phyloP scores from a whole-genome alignment of 2,888 invertebrate species.

The Ochropacha duplaris region DNA sequence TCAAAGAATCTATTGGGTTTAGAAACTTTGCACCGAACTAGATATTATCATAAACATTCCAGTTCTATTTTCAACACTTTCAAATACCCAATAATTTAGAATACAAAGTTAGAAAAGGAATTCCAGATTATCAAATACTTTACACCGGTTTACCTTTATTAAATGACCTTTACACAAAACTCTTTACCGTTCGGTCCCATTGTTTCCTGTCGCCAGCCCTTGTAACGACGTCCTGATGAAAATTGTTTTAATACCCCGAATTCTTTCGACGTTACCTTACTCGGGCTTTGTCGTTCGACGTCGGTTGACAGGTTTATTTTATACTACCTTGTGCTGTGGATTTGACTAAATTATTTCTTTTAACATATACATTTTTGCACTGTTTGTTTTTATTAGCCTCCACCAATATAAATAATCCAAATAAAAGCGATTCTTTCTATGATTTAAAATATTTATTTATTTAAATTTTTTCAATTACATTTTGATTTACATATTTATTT shows the following conservation, averaged over 20 bases:
- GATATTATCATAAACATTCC: background rate
- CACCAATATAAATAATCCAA: too few relatives aligned
- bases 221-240: constrained; percentile 32
- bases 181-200: constrained; percentile 20
- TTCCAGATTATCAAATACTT: constrained; percentile 3
- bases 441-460: too few relatives aligned
- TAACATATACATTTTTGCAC: background rate
- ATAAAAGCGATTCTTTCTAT: too few relatives aligned
- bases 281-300: background rate
- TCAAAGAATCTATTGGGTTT: too few relatives aligned
- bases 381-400: too few relatives aligned
- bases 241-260: constrained; percentile 24
- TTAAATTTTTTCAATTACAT: too few relatives aligned
- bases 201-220: constrained; percentile 19
- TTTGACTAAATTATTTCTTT: background rate
- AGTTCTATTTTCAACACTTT: background rate
- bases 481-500: too few relatives aligned
- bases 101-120: background rate
- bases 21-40: background rate
- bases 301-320: background rate
- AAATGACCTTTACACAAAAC: constrained; percentile 26
- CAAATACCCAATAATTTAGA: background rate
- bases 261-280: constrained; percentile 4
- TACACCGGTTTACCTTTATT: constrained; percentile 3
- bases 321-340: background rate